Evolutionary conservation across 2,113 vertebrate genomes (phyloP).

Genomic region (Crotalus helleri): DNA sequence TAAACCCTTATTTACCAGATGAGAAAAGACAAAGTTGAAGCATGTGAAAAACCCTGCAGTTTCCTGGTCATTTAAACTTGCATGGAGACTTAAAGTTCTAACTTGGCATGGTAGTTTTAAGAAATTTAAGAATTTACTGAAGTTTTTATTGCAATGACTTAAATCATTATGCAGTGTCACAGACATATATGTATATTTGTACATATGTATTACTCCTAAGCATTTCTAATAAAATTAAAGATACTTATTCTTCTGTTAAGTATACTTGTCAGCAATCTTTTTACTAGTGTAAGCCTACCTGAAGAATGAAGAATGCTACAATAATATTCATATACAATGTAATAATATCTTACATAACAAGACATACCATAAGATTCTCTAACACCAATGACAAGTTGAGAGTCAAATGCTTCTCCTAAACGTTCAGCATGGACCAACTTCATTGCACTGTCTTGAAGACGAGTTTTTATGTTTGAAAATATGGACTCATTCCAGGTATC

Average conservation of each 20-base stretch:
- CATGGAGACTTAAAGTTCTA: neutral
- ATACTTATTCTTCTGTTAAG: neutral
- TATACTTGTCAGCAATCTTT: neutral
- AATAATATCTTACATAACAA: neutral
- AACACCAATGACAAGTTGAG: constrained; percentile 97
- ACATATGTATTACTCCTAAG: neutral
- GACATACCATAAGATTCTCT: constrained; percentile 94
- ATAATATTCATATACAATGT: constrained; percentile 15
- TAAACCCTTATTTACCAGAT: neutral
- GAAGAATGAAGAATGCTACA: neutral
- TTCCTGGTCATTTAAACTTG: neutral
- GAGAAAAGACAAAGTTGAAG: neutral
- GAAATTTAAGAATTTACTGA: neutral
- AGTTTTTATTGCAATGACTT: neutral
- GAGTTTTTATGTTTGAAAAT: constrained; percentile 98
- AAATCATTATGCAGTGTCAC: neutral
- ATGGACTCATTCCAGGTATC: constrained; percentile 99
- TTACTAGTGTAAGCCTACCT: neutral
- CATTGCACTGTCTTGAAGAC: constrained; percentile 98
- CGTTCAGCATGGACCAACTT: constrained; percentile 96
- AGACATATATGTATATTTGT: neutral
- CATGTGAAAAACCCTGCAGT: neutral
- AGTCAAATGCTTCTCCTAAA: constrained; percentile 96
- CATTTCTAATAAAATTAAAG: neutral
- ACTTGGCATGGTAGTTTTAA: neutral